Conservation (phyloP, 2,888 invertebrate species). For the Eupithecia abbreviata region DNA sequence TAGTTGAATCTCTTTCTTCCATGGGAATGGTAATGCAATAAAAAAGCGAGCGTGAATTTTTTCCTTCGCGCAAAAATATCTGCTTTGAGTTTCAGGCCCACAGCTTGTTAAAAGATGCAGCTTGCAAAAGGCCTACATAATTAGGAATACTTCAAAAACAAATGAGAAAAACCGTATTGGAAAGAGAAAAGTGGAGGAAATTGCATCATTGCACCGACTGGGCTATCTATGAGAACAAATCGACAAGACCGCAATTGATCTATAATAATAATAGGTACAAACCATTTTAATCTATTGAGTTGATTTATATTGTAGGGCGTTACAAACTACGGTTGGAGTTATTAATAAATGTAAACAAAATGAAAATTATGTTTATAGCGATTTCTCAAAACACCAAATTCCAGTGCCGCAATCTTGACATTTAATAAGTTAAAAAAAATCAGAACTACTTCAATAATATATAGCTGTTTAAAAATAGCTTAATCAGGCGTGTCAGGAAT, state of each 20-base stretch:
- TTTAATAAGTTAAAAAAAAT: background rate
- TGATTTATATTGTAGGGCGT: background rate
- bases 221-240: too few relatives aligned
- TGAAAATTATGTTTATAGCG: background rate
- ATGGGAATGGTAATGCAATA: background rate
- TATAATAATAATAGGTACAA: too few relatives aligned
- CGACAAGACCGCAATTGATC: too few relatives aligned
- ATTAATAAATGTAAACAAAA: background rate
- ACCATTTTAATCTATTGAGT: too few relatives aligned
- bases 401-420: slow-evolving; percentile 12
- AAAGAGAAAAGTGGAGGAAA: too few relatives aligned
- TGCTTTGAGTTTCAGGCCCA: background rate
- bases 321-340: background rate
- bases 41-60: too few relatives aligned
- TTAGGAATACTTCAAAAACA: too few relatives aligned
- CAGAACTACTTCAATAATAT: slow-evolving; percentile 27
- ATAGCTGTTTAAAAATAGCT: slow-evolving; percentile 42
- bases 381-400: slow-evolving; percentile 7
- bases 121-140: too few relatives aligned
- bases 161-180: too few relatives aligned
- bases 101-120: background rate
- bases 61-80: background rate
- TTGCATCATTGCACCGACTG: too few relatives aligned
- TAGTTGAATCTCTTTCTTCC: background rate
- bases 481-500: slow-evolving; percentile 47